Evolutionary conservation across 2,888 invertebrate genomes (phyloP).

Genomic region (Caenorhabditis becei): DNA sequence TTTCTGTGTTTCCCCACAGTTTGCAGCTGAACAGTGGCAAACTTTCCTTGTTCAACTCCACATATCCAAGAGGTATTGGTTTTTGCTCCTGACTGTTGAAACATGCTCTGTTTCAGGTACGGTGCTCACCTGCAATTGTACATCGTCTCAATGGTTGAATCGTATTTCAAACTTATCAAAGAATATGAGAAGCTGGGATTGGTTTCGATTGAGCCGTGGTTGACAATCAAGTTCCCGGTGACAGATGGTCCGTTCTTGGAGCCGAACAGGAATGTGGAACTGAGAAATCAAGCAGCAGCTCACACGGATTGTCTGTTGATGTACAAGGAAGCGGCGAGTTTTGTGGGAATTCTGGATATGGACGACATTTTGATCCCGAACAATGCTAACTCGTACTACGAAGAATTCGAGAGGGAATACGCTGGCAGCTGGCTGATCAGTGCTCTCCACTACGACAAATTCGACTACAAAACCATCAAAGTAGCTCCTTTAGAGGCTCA

Average conservation of each 20-base stretch:
- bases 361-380: constrained; percentile 68
- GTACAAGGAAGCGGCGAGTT: constrained; percentile 65
- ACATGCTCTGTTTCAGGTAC: constrained; percentile 49
- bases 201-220: constrained; percentile 63
- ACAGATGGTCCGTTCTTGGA: constrained; percentile 60
- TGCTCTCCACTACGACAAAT: constrained; percentile 47
- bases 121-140: constrained; percentile 64
- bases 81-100: not conserved
- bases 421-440: constrained; percentile 45
- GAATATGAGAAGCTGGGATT: constrained; percentile 58
- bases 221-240: constrained; percentile 52
- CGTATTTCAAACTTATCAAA: constrained; percentile 60
- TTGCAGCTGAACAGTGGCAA: constrained; percentile 67
- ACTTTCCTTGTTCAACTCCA: constrained; percentile 58
- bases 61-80: constrained; percentile 33
- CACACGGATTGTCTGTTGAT: constrained; percentile 69
- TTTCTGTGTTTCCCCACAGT: constrained; percentile 64
- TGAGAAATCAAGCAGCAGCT: constrained; percentile 67
- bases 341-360: constrained; percentile 66
- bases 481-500: constrained; percentile 35
- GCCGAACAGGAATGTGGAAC: constrained; percentile 67
- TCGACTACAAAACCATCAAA: constrained; percentile 45
- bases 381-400: constrained; percentile 60
- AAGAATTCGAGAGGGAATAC: constrained; percentile 58
- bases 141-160: constrained; percentile 60